Base-by-base conservation (phyloP, 2,888 invertebrate species). In the Lepidocyrtinus sp. region DNA sequence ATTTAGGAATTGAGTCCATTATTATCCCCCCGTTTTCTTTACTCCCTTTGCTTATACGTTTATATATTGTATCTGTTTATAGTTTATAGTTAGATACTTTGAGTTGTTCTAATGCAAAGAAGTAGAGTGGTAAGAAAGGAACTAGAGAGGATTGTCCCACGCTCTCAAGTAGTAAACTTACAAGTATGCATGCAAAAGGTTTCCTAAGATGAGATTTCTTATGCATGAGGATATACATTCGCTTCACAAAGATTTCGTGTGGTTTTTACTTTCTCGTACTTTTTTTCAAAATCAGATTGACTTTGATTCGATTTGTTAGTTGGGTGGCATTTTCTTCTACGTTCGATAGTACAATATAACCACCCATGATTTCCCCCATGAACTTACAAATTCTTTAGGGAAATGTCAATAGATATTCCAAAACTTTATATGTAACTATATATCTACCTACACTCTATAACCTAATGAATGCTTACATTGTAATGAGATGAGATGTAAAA, bases 221-320 rank as follows among this genome's bases (percentile, higher is more conserved):
- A 74, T 75, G 75, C 75, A 75, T 71, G 62, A 50, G 50, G n/a
- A 50, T 50, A 50, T 2, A 7, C 50, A n/a, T n/a, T n/a, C n/a
- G 15, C 15, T 50, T 50, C 17, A n/a, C 15, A 70, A 75, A 74
- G 80, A 80, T 80, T 80, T 80, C 69, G 70, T 80, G 80, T 75
- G 75, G 75, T 75, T 80, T 79, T 72, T 63, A 55, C 46, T 59
- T 24, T 22, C 25, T 27, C 63, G 50, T 46, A 7, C 26, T 24
- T 21, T 64, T 19, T 61, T 50, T 45, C 50, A 74, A 79, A 84
- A 84, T 84, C 84, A 80, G 84, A 84, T 84, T 84, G 82, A 83
- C 84, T 84, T 81, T 84, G 84, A 84, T 84, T 84, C 84, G 84
- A 84, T 84, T 84, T 84, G 82, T 84, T 82, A 78, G 82, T 78